A percentile compares a stretch with the other conserved stretches of the same genome.
Evolutionary conservation across 2,797 vertebrate species (phyloP).

Genomic region (Lagocephalus sceleratus): DNA sequence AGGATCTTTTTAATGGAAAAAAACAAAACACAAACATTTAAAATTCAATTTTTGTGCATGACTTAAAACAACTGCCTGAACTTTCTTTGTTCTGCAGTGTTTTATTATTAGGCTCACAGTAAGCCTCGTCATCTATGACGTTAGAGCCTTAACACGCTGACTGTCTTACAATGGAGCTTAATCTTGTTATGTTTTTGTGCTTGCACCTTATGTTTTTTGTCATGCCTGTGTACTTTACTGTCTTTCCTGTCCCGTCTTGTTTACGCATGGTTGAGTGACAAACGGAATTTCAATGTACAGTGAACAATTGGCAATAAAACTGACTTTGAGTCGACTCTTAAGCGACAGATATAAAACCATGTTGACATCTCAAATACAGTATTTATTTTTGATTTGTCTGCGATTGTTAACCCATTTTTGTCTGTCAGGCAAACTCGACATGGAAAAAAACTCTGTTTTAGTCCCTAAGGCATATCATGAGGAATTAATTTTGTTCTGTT

Average conservation of each 20-base stretch:
- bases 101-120: not conserved
- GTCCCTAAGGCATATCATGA: slow-evolving; percentile 74
- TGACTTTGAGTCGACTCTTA: too few species aligned
- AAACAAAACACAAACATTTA: not conserved
- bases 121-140: not conserved
- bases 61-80: not conserved
- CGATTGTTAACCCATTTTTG: slow-evolving; percentile 23
- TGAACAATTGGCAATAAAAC: too few species aligned
- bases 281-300: too few species aligned
- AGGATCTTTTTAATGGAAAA: not conserved
- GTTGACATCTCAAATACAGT: not conserved
- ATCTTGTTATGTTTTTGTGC: too few species aligned
- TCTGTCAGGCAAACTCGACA: slow-evolving; percentile 50
- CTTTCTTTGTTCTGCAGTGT: not conserved
- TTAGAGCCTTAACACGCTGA: too few species aligned
- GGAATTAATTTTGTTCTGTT: slow-evolving; percentile 82
- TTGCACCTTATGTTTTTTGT: too few species aligned
- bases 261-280: too few species aligned
- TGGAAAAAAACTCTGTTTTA: slow-evolving; percentile 46
- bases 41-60: not conserved
- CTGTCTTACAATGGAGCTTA: too few species aligned
- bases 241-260: too few species aligned
- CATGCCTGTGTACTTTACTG: too few species aligned
- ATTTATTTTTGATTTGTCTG: slow-evolving; percentile 6
- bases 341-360: slow-evolving; percentile 4